A percentile compares a stretch with the other conserved stretches of the same genome.
These are phyloP conservation scores for Lapara coniferarum DNA, from an alignment of 2,888 invertebrate species.

Conservation along the genomic window DNA sequence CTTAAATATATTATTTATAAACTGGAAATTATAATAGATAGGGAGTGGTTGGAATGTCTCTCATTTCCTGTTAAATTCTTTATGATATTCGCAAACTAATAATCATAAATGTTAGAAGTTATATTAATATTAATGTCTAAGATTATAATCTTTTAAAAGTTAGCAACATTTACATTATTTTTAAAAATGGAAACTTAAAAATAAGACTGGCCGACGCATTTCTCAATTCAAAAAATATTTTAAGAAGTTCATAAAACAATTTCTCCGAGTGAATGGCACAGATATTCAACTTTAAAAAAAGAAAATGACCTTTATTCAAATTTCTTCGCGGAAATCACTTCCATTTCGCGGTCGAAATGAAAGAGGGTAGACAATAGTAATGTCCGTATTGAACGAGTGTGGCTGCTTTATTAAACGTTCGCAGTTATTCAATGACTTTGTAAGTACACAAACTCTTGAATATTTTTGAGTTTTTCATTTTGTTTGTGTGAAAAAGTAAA, in stretches of 20 bases:
- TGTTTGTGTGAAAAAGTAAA: neutral
- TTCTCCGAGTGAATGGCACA: conserved; percentile 30
- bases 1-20: neutral
- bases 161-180: too few relatives aligned
- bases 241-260: conserved; percentile 27
- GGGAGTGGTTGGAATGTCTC: conserved; percentile 4
- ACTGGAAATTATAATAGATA: neutral
- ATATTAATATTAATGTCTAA: neutral
- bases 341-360: conserved; percentile 52
- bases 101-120: neutral
- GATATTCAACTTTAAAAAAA: conserved; percentile 50
- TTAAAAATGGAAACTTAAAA: neutral
- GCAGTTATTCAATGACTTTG: conserved; percentile 34
- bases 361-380: conserved; percentile 53
- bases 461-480: conserved; percentile 13
- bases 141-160: neutral
- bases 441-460: neutral
- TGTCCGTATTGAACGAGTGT: conserved; percentile 46
- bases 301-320: conserved; percentile 60
- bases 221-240: conserved; percentile 6
- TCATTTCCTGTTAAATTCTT: neutral
- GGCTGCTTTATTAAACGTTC: conserved; percentile 50
- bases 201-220: neutral
- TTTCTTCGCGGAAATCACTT: conserved; percentile 54
- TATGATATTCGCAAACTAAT: neutral